Evolutionary conservation across 2,888 invertebrate genomes (phyloP).

Genomic region (Chrysina gloriosa): DNA sequence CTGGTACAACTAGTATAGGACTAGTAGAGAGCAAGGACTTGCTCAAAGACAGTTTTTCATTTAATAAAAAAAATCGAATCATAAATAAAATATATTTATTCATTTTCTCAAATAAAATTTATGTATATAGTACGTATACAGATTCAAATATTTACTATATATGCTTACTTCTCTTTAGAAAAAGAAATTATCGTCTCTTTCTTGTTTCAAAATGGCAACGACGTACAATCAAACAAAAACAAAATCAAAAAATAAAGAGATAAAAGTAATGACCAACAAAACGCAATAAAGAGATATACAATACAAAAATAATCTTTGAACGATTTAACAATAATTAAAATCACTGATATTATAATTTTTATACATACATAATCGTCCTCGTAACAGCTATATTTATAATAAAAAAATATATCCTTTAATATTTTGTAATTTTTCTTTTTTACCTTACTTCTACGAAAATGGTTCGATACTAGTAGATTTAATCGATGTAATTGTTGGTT

Average conservation of each 20-base stretch:
- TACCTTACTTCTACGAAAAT: background rate
- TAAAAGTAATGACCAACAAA: conserved; percentile 21
- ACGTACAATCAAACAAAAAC: conserved; percentile 33
- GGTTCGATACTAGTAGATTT: conserved; percentile 5
- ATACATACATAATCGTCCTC: background rate
- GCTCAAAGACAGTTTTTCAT: no score
- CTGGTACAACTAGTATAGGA: background rate
- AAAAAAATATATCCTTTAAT: conserved; percentile 2
- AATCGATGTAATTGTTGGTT: background rate
- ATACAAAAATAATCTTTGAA: conserved; percentile 44
- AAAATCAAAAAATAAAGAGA: conserved; percentile 27
- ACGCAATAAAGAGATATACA: conserved; percentile 40
- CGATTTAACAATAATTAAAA: conserved; percentile 30
- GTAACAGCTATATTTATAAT: conserved; percentile 10
- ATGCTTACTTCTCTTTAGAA: conserved; percentile 32
- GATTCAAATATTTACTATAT: conserved; percentile 42
- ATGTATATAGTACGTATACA: conserved; percentile 41
- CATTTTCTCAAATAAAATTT: conserved; percentile 41
- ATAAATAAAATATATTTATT: conserved; percentile 45
- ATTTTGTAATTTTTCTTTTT: background rate
- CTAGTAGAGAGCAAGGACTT: no score
- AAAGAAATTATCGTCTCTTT: conserved; percentile 7
- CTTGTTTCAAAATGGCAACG: conserved; percentile 36
- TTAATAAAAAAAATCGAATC: conserved; percentile 13
- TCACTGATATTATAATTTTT: conserved; percentile 8